Percentiles rank a stretch among this genome's conserved stretches.
Evolutionary conservation across 2,113 vertebrate genomes (phyloP).

Genomic region (Mungos mungo): DNA sequence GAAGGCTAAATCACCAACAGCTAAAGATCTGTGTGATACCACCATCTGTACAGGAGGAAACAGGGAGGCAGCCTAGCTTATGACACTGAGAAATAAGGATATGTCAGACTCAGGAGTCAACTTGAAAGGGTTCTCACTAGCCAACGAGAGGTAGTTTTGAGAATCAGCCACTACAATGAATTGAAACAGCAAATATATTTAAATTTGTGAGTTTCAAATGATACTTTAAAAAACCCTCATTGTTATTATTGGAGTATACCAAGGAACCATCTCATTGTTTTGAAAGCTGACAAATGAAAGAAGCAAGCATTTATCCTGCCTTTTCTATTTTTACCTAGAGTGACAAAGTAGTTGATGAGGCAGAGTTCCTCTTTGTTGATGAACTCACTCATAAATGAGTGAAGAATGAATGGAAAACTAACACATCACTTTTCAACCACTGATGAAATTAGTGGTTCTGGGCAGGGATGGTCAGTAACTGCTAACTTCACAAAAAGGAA

Average conservation of each 20-base stretch:
- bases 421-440: background rate
- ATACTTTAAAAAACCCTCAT: background rate
- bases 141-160: background rate
- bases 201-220: constrained; percentile 32
- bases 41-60: background rate
- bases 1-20: background rate
- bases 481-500: background rate
- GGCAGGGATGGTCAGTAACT: background rate
- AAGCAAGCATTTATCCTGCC: background rate
- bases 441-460: constrained; percentile 12
- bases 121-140: background rate
- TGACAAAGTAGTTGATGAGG: background rate
- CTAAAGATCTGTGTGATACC: background rate
- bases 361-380: background rate
- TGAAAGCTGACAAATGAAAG: constrained; percentile 6
- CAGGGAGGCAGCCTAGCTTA: background rate
- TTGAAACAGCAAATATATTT: background rate
- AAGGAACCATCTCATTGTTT: background rate
- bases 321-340: background rate
- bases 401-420: background rate
- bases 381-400: background rate
- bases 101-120: background rate
- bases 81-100: background rate
- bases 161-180: background rate
- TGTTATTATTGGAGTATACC: background rate